Evolutionary conservation across 2,797 vertebrate genomes (phyloP), one percentile per base, ranked within the genome.

Genomic region (Peromyscus aztecus): DNA sequence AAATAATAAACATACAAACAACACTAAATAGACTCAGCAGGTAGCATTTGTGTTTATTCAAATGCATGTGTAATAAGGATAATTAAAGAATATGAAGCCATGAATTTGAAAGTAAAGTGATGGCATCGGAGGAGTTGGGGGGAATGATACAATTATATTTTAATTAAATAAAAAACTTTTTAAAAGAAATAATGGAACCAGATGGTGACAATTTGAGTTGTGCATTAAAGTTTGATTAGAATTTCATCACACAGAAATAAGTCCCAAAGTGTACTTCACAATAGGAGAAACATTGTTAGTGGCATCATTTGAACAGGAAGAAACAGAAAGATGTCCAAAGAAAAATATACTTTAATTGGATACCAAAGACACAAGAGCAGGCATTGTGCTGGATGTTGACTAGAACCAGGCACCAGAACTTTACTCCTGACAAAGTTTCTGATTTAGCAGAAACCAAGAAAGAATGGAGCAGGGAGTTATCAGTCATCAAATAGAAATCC

Each of bases 221-320:
- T 12, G 6, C 21, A 59, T 59, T 77, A 5, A 92, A 49, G 37
- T 78, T 21, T 73, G 59, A 29, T 67, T 89, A 90, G 52, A 13
- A 89, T 82, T 92, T 90, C 40, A 63, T 86, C 76, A 63, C 43
- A 86, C 13, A 88, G 21, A 77, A 34, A 52, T 80, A 84, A 90
- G 10, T 34, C 21, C 52, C 19, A 23, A 23, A 43, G 1, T 5
- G 2, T 37, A 63, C 46, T 31, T 80, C 27, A 82, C 23, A 43
- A 71, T 57, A 69, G 27, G 88, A 19, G 59, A 21, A 43, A 78
- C 31, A n/a, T 59, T 4, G 6, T 52, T 24, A 57, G 27, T 43
- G 55, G 37, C 2, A 75, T 29, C 4, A n/a, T 2, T 43, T 46
- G 34, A 43, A 31, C 23, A 61, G 67, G 55, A 84, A 55, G 46